phyloP scores from a whole-genome alignment of 2,113 vertebrate genomes.

The Etheostoma cragini region DNA sequence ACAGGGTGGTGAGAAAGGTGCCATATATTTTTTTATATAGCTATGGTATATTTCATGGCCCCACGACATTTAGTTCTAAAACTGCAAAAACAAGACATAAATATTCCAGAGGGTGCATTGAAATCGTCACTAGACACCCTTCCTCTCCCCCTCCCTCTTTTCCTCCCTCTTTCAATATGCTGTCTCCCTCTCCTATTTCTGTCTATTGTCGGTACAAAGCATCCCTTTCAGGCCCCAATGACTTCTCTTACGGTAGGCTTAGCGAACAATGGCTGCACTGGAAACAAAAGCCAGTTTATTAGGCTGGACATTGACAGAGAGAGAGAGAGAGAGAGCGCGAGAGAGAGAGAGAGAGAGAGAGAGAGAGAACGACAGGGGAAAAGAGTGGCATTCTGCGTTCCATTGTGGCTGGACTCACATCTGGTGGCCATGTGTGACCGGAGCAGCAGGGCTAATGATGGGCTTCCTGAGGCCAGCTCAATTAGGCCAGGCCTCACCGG shows the following conservation, averaged over 20 bases:
- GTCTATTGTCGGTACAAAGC: constrained; percentile 86
- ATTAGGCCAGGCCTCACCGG: constrained; percentile 90
- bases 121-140: constrained; percentile 67
- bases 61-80: constrained; percentile 67
- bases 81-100: constrained; percentile 84
- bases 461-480: constrained; percentile 94
- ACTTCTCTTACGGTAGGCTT: constrained; percentile 85
- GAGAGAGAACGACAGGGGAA: constrained; percentile 53
- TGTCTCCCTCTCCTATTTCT: constrained; percentile 64
- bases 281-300: constrained; percentile 97
- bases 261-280: constrained; percentile 84
- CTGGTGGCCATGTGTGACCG: constrained; percentile 96
- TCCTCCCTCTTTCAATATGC: constrained; percentile 23
- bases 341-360: constrained; percentile 50
- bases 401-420: constrained; percentile 89
- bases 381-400: constrained; percentile 80
- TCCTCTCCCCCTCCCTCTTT: constrained; percentile 36
- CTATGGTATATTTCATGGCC: constrained; percentile 38
- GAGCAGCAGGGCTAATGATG: constrained; percentile 92
- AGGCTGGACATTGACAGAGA: constrained; percentile 76
- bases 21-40: neutral
- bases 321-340: constrained; percentile 46
- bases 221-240: constrained; percentile 87
- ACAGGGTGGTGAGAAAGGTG: constrained; percentile 40
- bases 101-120: constrained; percentile 84